Conservation (phyloP, 2,888 invertebrate genomes). For the Sthenelais limicola region DNA sequence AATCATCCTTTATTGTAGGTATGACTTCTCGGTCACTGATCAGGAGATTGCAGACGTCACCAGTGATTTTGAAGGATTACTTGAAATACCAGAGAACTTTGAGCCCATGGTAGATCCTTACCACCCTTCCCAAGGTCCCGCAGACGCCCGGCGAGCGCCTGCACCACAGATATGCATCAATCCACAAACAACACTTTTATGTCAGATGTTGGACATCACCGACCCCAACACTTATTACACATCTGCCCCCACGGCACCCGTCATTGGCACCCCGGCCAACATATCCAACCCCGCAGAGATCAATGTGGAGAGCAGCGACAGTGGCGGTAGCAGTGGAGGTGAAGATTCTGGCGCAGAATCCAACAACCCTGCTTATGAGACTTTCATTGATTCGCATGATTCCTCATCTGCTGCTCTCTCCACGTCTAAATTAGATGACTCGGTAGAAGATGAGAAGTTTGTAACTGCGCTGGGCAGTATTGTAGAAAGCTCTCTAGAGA, state of each 20-base stretch:
- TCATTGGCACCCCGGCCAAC: background rate
- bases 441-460: slow-evolving; percentile 12
- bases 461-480: slow-evolving; percentile 18
- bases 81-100: slow-evolving; percentile 86
- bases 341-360: slow-evolving; percentile 5
- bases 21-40: slow-evolving; percentile 81
- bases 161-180: slow-evolving; percentile 65
- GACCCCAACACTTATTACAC: slow-evolving; percentile 78
- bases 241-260: slow-evolving; percentile 46
- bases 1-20: slow-evolving; percentile 74
- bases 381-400: slow-evolving; percentile 21
- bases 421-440: background rate
- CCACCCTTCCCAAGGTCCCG: slow-evolving; percentile 1
- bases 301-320: slow-evolving; percentile 50
- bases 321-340: slow-evolving; percentile 43
- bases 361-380: slow-evolving; percentile 15
- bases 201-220: slow-evolving; percentile 78
- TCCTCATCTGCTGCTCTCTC: background rate
- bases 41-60: slow-evolving; percentile 81
- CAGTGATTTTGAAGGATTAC: slow-evolving; percentile 78
- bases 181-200: slow-evolving; percentile 74
- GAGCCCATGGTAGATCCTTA: slow-evolving; percentile 77
- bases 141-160: slow-evolving; percentile 35
- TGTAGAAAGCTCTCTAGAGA: background rate
- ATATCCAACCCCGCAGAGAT: slow-evolving; percentile 55